These are phyloP conservation scores for Metopolophium dirhodum DNA, from an alignment of 1,140 invertebrate genomes.

Conservation along the genomic window DNA sequence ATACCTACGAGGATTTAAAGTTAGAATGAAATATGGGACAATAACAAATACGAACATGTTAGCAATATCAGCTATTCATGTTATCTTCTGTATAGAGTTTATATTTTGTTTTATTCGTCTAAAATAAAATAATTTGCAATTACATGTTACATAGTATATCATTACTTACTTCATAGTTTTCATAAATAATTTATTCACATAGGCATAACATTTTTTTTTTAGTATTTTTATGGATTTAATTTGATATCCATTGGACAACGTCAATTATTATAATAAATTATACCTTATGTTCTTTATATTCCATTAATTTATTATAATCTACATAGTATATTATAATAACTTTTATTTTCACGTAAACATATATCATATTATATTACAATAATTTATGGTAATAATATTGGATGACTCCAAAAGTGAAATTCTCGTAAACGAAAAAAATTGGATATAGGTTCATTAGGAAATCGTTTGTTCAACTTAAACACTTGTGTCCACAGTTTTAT, in stretches of 20 bases:
- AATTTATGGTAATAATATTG: not conserved
- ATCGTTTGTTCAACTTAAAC: not conserved
- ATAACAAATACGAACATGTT: not conserved
- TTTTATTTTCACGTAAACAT: not conserved
- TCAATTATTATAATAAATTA: not conserved
- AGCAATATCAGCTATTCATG: not conserved
- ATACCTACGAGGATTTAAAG: not conserved
- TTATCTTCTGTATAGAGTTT: too few relatives aligned
- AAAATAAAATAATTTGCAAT: not conserved
- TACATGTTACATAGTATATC: not conserved
- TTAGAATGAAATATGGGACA: not conserved
- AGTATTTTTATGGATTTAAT: not conserved
- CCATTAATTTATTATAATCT: not conserved
- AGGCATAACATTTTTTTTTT: not conserved
- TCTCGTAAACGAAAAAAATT: not conserved
- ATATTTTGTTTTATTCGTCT: not conserved
- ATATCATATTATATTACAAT: not conserved
- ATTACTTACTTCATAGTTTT: not conserved
- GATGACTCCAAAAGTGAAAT: not conserved
- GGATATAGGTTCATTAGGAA: not conserved
- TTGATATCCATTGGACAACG: not conserved
- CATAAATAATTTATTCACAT: not conserved
- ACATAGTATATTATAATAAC: not conserved
- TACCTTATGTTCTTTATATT: not conserved
- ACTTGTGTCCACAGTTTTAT: not conserved